Conservation (phyloP, 2,888 invertebrate genomes). For the Zelleria hepariella region DNA sequence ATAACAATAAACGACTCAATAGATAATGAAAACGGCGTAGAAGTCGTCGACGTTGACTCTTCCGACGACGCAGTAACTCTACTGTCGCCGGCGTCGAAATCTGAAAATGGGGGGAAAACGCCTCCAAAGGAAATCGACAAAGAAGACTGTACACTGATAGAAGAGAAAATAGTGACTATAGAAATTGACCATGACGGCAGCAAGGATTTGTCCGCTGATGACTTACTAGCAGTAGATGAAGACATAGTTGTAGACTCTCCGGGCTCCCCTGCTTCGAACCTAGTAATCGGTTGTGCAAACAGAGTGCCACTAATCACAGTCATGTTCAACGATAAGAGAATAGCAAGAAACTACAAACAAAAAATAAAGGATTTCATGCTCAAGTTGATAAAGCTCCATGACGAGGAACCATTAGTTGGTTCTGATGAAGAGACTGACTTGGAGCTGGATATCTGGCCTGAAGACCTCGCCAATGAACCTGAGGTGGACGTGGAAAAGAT, state of each 20-base stretch:
- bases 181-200: neutral
- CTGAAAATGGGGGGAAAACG: constrained; percentile 58
- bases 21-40: constrained; percentile 22
- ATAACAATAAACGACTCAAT: constrained; percentile 5
- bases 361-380: constrained; percentile 61
- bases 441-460: constrained; percentile 55
- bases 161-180: neutral
- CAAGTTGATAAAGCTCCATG: constrained; percentile 46
- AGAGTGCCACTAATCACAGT: constrained; percentile 55
- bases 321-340: constrained; percentile 51
- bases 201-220: neutral
- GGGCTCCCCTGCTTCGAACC: constrained; percentile 39
- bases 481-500: constrained; percentile 16
- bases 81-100: constrained; percentile 17
- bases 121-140: constrained; percentile 17
- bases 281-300: constrained; percentile 48
- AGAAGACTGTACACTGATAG: constrained; percentile 9
- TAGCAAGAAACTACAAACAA: constrained; percentile 55
- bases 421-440: constrained; percentile 46
- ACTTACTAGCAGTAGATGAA: constrained; percentile 22
- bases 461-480: constrained; percentile 20
- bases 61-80: constrained; percentile 22
- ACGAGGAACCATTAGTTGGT: constrained; percentile 24
- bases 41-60: constrained; percentile 28
- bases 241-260: constrained; percentile 52